Evolutionary conservation across 2,797 vertebrate species (phyloP).

Genomic region (Avahi laniger): DNA sequence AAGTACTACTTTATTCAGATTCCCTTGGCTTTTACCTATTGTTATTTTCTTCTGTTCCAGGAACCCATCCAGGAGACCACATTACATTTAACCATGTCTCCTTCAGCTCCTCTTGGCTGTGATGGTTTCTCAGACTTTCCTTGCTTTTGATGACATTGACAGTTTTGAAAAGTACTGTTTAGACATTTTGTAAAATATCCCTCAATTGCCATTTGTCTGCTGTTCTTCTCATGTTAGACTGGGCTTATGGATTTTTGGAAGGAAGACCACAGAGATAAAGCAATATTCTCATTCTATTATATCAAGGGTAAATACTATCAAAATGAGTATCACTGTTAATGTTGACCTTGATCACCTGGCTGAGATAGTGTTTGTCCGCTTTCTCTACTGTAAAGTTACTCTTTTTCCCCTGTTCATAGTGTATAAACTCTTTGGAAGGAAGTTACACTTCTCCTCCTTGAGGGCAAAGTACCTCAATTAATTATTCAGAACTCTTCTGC

Average conservation of each 20-base stretch:
- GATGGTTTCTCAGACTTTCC: not conserved
- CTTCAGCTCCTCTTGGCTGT: not conserved
- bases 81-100: not conserved
- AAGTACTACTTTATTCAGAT: not conserved
- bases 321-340: not conserved
- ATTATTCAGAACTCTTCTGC: not conserved
- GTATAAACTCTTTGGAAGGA: not conserved
- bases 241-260: not conserved
- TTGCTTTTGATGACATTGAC: not conserved
- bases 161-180: not conserved
- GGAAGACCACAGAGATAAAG: not conserved
- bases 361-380: not conserved
- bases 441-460: not conserved
- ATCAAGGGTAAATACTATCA: not conserved
- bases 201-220: not conserved
- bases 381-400: not conserved
- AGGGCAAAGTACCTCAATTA: not conserved
- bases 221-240: not conserved
- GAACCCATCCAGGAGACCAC: not conserved
- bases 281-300: not conserved
- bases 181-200: not conserved
- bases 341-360: not conserved
- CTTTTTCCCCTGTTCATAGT: accelerated
- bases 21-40: not conserved
- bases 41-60: not conserved